These are phyloP conservation scores for Acleris literana DNA, from an alignment of 2,888 invertebrate species.

Conservation along the genomic window DNA sequence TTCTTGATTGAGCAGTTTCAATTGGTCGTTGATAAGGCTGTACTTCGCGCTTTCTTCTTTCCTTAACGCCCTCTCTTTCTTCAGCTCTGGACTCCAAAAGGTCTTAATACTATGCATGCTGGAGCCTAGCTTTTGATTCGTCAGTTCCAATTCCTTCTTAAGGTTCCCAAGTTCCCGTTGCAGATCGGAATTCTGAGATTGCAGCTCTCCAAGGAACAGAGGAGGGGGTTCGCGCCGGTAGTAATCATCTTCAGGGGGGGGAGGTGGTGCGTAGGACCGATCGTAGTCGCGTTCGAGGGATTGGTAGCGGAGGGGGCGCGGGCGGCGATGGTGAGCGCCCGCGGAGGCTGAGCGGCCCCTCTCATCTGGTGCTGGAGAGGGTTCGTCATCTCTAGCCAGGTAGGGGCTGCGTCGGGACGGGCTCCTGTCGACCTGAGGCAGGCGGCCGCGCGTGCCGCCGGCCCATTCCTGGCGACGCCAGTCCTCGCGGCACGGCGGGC, in stretches of 20 bases:
- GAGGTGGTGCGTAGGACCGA: constrained; percentile 93
- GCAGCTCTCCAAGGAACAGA: constrained; percentile 92
- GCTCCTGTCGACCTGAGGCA: constrained; percentile 95
- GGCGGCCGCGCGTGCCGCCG: constrained; percentile 82
- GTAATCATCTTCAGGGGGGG: constrained; percentile 88
- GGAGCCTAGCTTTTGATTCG: constrained; percentile 98
- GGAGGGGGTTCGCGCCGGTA: constrained; percentile 84
- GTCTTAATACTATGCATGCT: constrained; percentile 99
- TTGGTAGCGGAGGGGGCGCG: constrained; percentile 89
- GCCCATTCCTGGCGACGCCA: constrained; percentile 81
- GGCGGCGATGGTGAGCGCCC: constrained; percentile 89
- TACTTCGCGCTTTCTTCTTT: constrained; percentile 99
- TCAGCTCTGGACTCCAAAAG: constrained; percentile 99
- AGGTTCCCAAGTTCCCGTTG: constrained; percentile 95
- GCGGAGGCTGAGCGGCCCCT: constrained; percentile 89
- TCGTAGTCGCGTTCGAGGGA: constrained; percentile 92
- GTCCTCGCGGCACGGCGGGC: constrained; percentile 79
- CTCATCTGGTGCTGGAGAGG: constrained; percentile 91
- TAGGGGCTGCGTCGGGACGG: constrained; percentile 93
- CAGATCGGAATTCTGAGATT: constrained; percentile 96
- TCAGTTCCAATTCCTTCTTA: constrained; percentile 96
- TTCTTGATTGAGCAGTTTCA: constrained; percentile 97
- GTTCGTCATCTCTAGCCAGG: constrained; percentile 91
- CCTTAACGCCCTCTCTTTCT: constrained; percentile 97
- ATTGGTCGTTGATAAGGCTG: constrained; percentile 97